Base-by-base conservation (phyloP, 2,888 invertebrate genomes). In the Philereme vetulata region DNA sequence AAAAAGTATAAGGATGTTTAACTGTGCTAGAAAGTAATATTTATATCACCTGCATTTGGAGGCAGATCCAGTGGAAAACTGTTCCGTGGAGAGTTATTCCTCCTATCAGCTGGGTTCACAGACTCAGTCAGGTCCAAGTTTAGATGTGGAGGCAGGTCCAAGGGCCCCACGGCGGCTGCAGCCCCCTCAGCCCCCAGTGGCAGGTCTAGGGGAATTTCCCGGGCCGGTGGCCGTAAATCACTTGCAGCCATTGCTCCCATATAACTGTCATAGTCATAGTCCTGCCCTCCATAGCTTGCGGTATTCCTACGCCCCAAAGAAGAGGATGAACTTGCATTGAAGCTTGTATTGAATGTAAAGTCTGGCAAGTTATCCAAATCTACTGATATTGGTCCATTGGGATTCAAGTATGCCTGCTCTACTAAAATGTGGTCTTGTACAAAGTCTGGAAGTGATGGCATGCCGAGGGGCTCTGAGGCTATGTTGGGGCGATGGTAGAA, bases 371-470 rank as follows among this genome's bases (percentile, higher is more conserved):
- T 95, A 74, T 94, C 94, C 67, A 94, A 84, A 73, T 95, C 94
- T 49, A 93, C 90, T 48, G 93, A 92, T 72, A 93, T 89, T 48
- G 91, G 92, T 36, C 89, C 86, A 68, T 90, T 87, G 46, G 93
- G 90, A 72, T 93, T 93, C 73, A 95, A 88, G 82, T 95, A 95
- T 65, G 95, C 95, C 73, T 96, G 96, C 78, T 96, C 96, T 43
- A 97, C 95, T 70, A 97, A 93, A 83, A 97, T 93, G 85, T 97
- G 97, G 85, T 97, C 97, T 81, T 97, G 97, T 53, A 97, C 97
- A 87, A 97, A 97, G 82, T 97, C 97, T 0, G 97, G 97, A 68
- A 97, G 81, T 6, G 95, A 95, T 3, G 95, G 95, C 71, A 95
- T 90, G 55, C 92, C 92, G 61, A 90, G 70, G 10, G 91, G 90